These are phyloP conservation scores for Gari tellinella DNA, from an alignment of 2,888 invertebrate genomes.

Conservation along the genomic window DNA sequence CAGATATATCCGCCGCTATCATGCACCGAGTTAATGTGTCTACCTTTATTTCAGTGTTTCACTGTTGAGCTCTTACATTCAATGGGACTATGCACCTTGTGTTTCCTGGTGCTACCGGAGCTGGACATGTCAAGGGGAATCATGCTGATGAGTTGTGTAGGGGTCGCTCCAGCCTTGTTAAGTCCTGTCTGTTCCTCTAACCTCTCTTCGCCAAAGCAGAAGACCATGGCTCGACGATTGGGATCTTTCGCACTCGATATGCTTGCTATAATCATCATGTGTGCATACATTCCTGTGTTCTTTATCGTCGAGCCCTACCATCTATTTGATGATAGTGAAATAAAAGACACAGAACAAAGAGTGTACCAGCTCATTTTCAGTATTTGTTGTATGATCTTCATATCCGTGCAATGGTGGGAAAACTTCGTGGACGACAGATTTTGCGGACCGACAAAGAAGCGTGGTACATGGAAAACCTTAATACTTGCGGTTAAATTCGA, in stretches of 20 bases:
- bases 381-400: slow-evolving; percentile 44
- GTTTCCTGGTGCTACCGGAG: slow-evolving; percentile 78
- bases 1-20: no score
- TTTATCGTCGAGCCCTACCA: slow-evolving; percentile 45
- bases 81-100: slow-evolving; percentile 77
- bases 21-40: no score
- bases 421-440: slow-evolving; percentile 75
- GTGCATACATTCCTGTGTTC: slow-evolving; percentile 65
- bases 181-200: slow-evolving; percentile 65
- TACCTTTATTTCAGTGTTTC: slow-evolving; percentile 59
- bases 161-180: slow-evolving; percentile 76
- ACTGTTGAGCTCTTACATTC: slow-evolving; percentile 68
- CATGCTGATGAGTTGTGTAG: slow-evolving; percentile 74
- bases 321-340: slow-evolving; percentile 11
- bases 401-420: slow-evolving; percentile 76
- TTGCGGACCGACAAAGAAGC: slow-evolving; percentile 39
- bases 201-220: not conserved
- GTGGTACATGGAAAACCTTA: slow-evolving; percentile 31
- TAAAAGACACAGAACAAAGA: slow-evolving; percentile 13
- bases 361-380: slow-evolving; percentile 57
- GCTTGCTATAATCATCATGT: slow-evolving; percentile 53
- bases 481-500: slow-evolving; percentile 62
- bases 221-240: not conserved
- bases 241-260: slow-evolving; percentile 40
- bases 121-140: slow-evolving; percentile 75